Evolutionary conservation across 2,113 vertebrate genomes (phyloP).

Genomic region (Marmota monax): DNA sequence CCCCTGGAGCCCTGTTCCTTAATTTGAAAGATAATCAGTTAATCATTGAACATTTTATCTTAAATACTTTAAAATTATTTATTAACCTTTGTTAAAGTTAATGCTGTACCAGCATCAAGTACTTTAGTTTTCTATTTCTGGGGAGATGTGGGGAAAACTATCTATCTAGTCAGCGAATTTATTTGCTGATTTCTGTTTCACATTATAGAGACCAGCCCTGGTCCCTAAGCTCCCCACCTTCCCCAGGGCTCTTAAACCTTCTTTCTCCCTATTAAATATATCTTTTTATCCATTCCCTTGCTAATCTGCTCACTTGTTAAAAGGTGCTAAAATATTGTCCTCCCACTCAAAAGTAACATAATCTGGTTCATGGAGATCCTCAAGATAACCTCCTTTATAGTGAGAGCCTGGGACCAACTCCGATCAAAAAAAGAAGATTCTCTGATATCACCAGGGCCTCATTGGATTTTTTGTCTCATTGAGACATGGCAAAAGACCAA

Average conservation of each 20-base stretch:
- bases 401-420: neutral
- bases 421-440: neutral
- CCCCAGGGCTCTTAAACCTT: neutral
- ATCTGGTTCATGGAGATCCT: neutral
- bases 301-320: neutral
- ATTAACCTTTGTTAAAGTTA: neutral
- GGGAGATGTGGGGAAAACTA: neutral
- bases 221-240: neutral
- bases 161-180: neutral
- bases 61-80: neutral
- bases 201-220: neutral
- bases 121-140: neutral
- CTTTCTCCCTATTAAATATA: neutral
- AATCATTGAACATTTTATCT: conserved; percentile 54
- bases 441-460: neutral
- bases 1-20: neutral
- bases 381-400: neutral
- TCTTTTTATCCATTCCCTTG: conserved; percentile 3
- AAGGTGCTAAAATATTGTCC: neutral
- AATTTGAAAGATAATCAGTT: conserved; percentile 39
- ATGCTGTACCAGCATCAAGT: neutral
- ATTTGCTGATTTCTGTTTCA: neutral
- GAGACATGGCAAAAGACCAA: neutral
- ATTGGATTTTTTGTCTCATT: neutral
- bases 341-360: neutral